phyloP scores from a whole-genome alignment of 2,797 vertebrate species.

The Xenops minutus region DNA sequence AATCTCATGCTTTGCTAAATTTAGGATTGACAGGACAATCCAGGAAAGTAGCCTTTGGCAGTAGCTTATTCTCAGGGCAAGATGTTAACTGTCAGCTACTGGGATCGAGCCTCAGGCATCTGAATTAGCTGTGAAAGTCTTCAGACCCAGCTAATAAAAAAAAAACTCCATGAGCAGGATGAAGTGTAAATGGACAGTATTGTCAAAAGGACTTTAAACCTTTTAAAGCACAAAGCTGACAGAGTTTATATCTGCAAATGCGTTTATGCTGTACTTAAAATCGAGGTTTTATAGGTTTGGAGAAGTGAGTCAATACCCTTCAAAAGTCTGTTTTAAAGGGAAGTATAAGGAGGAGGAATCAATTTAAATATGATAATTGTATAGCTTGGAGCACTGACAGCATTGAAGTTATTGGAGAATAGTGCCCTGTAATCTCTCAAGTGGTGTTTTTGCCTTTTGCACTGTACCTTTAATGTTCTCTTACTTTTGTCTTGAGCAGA shows the following conservation, averaged over 20 bases:
- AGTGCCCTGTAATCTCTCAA: slow-evolving; percentile 11
- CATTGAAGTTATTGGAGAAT: neutral
- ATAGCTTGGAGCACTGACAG: slow-evolving; percentile 4
- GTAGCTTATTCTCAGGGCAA: slow-evolving; percentile 40
- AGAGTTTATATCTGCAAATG: neutral
- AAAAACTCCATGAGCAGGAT: neutral
- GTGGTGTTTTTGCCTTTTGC: slow-evolving; percentile 2
- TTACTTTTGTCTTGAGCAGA: slow-evolving; percentile 27
- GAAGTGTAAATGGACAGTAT: neutral
- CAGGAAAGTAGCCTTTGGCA: slow-evolving; percentile 53
- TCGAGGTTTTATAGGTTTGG: neutral
- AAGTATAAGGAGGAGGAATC: neutral
- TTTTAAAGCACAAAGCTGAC: neutral
- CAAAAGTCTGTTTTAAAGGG: neutral
- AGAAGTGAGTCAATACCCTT: neutral
- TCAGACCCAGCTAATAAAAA: neutral
- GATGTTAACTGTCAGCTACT: slow-evolving; percentile 68
- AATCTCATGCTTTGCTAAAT: slow-evolving; percentile 37
- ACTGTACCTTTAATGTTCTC: slow-evolving; percentile 12
- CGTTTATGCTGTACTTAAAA: neutral
- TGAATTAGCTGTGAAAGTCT: slow-evolving; percentile 57
- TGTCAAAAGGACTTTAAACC: slow-evolving; percentile 26
- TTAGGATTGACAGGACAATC: slow-evolving; percentile 46
- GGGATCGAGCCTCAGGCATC: slow-evolving; percentile 70
- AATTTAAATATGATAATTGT: neutral